phyloP scores from a whole-genome alignment of 2,888 invertebrate genomes.

The Schizotus pectinicornis region DNA sequence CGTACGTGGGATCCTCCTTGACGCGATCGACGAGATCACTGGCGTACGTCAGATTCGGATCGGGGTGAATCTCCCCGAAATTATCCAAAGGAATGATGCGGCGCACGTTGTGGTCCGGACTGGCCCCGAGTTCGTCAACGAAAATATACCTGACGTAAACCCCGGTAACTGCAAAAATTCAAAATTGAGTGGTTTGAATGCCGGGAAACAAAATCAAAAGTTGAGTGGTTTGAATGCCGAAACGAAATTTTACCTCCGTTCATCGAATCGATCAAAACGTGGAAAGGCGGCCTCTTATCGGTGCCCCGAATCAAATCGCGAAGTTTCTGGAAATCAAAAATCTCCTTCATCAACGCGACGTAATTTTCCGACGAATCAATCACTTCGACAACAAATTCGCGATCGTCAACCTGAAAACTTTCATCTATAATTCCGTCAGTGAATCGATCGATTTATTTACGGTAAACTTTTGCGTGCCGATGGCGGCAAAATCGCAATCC shows the following conservation, averaged over 20 bases:
- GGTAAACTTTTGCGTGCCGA: slow-evolving; percentile 69
- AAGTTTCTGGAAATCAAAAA: slow-evolving; percentile 91
- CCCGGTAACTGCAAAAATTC: slow-evolving; percentile 79
- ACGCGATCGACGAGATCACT: slow-evolving; percentile 72
- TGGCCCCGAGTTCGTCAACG: slow-evolving; percentile 81
- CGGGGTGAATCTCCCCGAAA: slow-evolving; percentile 96
- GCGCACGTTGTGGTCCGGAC: slow-evolving; percentile 69
- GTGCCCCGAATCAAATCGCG: slow-evolving; percentile 75
- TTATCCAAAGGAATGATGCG: slow-evolving; percentile 85
- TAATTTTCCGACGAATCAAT: slow-evolving; percentile 93
- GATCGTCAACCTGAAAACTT: slow-evolving; percentile 68
- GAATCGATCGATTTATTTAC: slow-evolving; percentile 53
- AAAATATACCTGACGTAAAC: slow-evolving; percentile 92
- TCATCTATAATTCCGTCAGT: not conserved
- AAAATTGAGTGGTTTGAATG: not conserved
- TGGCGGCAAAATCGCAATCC: slow-evolving; percentile 71
- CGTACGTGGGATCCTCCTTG: slow-evolving; percentile 64
- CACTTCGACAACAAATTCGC: slow-evolving; percentile 81
- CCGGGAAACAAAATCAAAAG: too few relatives aligned
- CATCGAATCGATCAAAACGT: slow-evolving; percentile 91
- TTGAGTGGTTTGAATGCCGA: not conserved
- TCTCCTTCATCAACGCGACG: slow-evolving; percentile 88
- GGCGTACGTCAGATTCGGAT: slow-evolving; percentile 94
- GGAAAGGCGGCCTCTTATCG: slow-evolving; percentile 69
- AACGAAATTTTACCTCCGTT: slow-evolving; percentile 76